Evolutionary conservation across 37 sponge, comb jelly and placozoan genomes (phyloP).

Genomic region (Eunapius fragilis): DNA sequence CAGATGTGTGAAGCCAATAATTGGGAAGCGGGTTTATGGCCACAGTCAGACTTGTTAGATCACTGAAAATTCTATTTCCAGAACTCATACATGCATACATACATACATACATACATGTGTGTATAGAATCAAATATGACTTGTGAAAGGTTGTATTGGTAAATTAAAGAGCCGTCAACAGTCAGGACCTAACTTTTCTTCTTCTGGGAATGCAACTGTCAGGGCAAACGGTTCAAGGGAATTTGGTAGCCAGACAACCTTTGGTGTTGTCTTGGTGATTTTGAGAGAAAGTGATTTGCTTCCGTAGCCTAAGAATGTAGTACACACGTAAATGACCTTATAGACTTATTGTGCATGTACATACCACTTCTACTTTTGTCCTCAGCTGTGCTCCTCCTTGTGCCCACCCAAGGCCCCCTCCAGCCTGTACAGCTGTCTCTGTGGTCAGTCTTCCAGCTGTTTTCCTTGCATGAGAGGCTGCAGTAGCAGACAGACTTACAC

Average conservation of each 20-base stretch:
- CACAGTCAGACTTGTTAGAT: not conserved
- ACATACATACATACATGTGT: not conserved
- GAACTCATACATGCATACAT: not conserved
- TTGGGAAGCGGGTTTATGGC: not conserved
- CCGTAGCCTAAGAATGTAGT: not conserved
- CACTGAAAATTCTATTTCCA: not conserved
- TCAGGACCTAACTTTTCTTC: not conserved
- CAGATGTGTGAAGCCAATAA: not conserved
- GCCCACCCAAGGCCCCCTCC: not conserved
- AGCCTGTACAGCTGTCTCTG: slow-evolving; percentile 53
- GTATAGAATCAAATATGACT: not conserved
- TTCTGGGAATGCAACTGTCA: not conserved
- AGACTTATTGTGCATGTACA: not conserved
- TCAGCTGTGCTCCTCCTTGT: not conserved
- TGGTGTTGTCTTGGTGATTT: not conserved
- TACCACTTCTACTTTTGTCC: not conserved
- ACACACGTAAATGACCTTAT: not conserved
- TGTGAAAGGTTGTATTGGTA: not conserved
- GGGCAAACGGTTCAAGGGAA: not conserved
- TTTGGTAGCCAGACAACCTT: not conserved
- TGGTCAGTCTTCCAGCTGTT: slow-evolving; percentile 71
- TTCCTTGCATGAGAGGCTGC: slow-evolving; percentile 58
- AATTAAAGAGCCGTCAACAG: not conserved
- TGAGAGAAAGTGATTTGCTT: not conserved
- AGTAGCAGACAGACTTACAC: slow-evolving; percentile 59